Conservation (phyloP, 2,888 invertebrate species). For the Chaetogeoica ovagalla region DNA sequence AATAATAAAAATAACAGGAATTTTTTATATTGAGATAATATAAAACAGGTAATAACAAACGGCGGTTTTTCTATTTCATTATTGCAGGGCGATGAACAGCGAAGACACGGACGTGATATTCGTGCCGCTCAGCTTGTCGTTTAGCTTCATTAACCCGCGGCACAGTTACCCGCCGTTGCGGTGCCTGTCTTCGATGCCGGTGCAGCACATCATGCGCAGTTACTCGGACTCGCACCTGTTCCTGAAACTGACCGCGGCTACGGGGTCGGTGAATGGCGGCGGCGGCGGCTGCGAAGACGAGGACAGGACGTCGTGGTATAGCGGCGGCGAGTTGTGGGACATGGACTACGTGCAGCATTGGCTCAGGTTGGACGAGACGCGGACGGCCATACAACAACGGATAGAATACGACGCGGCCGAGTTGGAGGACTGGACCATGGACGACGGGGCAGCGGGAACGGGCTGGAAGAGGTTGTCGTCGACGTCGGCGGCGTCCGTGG, state of each 20-base stretch:
- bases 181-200: conserved; percentile 64
- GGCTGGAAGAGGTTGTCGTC: conserved; percentile 3
- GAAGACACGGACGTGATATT: conserved; percentile 55
- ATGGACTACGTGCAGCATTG: conserved; percentile 77
- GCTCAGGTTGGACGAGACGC: conserved; percentile 73
- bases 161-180: conserved; percentile 75
- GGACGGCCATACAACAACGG: conserved; percentile 71
- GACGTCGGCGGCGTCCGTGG: not conserved
- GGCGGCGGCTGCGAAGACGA: conserved; percentile 48
- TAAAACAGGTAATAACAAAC: no score
- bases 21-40: no score
- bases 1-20: no score
- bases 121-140: conserved; percentile 54
- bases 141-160: conserved; percentile 64
- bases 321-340: conserved; percentile 66
- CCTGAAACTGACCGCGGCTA: conserved; percentile 66
- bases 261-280: conserved; percentile 55
- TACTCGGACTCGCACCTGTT: conserved; percentile 76
- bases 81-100: conserved; percentile 39
- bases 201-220: conserved; percentile 72
- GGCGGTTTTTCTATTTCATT: no score
- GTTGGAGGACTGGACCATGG: conserved; percentile 76
- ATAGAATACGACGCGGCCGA: conserved; percentile 76
- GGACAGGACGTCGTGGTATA: conserved; percentile 53
- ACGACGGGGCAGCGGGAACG: conserved; percentile 30